A percentile compares a stretch with the other conserved stretches of the same genome.
Evolutionary conservation across 2,888 invertebrate genomes (phyloP).

Genomic region (Candidula unifasciata): DNA sequence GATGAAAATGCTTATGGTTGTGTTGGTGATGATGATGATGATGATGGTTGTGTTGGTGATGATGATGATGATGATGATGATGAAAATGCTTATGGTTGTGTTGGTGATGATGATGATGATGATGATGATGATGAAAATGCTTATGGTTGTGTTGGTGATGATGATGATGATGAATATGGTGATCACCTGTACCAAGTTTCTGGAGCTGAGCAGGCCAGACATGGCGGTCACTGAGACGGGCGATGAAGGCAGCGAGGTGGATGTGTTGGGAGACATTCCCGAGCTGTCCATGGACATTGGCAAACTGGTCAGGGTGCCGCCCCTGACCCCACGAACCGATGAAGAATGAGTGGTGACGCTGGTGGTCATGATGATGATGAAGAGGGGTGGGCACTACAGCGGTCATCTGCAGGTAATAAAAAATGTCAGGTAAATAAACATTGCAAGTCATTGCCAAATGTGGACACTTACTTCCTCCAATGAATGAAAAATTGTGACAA

Average conservation of each 20-base stretch:
- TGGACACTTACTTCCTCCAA: too few species aligned
- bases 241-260: slow-evolving; percentile 35
- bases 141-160: neutral
- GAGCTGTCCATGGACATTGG: neutral
- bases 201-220: slow-evolving; percentile 51
- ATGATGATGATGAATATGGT: neutral
- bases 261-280: slow-evolving; percentile 1
- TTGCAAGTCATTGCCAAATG: too few species aligned
- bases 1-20: too few species aligned
- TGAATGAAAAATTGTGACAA: too few species aligned
- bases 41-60: too few species aligned
- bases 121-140: neutral
- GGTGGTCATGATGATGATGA: slow-evolving; percentile 48
- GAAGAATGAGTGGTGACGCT: slow-evolving; percentile 48
- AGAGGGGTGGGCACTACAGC: neutral
- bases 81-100: too few species aligned
- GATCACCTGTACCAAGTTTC: slow-evolving; percentile 52
- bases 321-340: slow-evolving; percentile 38
- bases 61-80: too few species aligned
- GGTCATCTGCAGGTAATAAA: slow-evolving; percentile 30
- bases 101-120: neutral
- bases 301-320: neutral
- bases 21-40: too few species aligned
- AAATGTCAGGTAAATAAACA: too few species aligned
- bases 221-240: slow-evolving; percentile 18